These are phyloP conservation scores for Erebia epiphron DNA, from an alignment of 2,888 invertebrate genomes.

Conservation along the genomic window DNA sequence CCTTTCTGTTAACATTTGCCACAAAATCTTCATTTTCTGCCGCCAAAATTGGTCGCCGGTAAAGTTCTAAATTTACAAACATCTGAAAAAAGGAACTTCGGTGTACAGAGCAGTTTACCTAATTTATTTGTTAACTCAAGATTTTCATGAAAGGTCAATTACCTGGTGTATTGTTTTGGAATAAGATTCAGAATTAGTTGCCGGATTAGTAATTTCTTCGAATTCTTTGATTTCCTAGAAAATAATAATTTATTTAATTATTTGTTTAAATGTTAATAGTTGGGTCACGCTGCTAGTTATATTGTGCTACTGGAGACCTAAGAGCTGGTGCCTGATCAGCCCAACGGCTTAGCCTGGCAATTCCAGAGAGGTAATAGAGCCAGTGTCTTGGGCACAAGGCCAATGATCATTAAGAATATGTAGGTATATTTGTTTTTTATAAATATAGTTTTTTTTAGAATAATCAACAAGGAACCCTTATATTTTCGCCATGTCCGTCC, in stretches of 20 bases:
- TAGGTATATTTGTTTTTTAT: too few species aligned
- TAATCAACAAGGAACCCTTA: too few species aligned
- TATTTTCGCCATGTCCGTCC: too few species aligned
- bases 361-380: too few species aligned
- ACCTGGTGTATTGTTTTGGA: constrained; percentile 76
- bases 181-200: constrained; percentile 57
- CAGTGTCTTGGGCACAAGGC: too few species aligned
- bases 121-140: not conserved
- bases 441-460: too few species aligned
- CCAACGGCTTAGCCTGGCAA: too few species aligned
- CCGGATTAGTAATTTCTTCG: constrained; percentile 55
- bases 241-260: too few species aligned
- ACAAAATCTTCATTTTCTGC: constrained; percentile 83
- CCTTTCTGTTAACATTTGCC: constrained; percentile 82
- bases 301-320: too few species aligned
- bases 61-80: constrained; percentile 71
- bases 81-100: constrained; percentile 57
- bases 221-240: constrained; percentile 69
- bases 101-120: not conserved
- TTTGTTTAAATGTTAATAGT: not conserved
- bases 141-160: not conserved
- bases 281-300: too few species aligned
- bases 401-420: too few species aligned
- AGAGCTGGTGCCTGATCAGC: too few species aligned
- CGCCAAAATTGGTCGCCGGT: constrained; percentile 74